phyloP scores from a whole-genome alignment of 2,888 invertebrate species.

The Hololepta plana region DNA sequence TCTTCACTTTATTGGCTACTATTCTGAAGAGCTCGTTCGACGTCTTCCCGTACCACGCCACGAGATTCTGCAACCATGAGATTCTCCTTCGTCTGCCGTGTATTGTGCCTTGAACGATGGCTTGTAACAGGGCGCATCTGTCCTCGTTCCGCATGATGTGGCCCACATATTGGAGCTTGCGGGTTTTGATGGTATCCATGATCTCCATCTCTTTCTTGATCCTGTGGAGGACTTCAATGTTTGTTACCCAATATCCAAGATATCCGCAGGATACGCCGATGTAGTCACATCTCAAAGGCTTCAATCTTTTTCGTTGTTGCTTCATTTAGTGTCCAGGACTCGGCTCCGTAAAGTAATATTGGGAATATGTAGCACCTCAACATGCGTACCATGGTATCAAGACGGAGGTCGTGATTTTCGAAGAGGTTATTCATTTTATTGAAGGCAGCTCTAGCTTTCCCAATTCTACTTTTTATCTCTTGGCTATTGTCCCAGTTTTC shows the following conservation, averaged over 20 bases:
- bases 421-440: slow-evolving; percentile 6
- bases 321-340: slow-evolving; percentile 7
- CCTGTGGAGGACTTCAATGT: slow-evolving; percentile 3
- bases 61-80: slow-evolving; percentile 1
- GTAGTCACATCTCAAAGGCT: slow-evolving; percentile 8
- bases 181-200: too few relatives aligned
- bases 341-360: too few relatives aligned
- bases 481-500: slow-evolving; percentile 2
- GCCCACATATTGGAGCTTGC: too few relatives aligned
- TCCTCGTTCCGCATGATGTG: slow-evolving; percentile 1
- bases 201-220: too few relatives aligned
- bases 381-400: slow-evolving; percentile 4
- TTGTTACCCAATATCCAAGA: slow-evolving; percentile 4
- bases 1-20: slow-evolving; percentile 1
- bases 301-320: slow-evolving; percentile 4
- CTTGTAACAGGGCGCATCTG: slow-evolving; percentile 2
- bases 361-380: slow-evolving; percentile 6
- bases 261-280: slow-evolving; percentile 5
- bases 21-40: background rate
- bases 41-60: background rate
- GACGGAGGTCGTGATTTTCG: slow-evolving; percentile 4
- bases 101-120: slow-evolving; percentile 1
- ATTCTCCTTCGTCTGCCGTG: slow-evolving; percentile 1
- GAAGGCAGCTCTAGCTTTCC: slow-evolving; percentile 6
- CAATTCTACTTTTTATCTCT: slow-evolving; percentile 5